phyloP scores from a whole-genome alignment of 2,888 invertebrate genomes.

The Eristalis arbustorum region DNA sequence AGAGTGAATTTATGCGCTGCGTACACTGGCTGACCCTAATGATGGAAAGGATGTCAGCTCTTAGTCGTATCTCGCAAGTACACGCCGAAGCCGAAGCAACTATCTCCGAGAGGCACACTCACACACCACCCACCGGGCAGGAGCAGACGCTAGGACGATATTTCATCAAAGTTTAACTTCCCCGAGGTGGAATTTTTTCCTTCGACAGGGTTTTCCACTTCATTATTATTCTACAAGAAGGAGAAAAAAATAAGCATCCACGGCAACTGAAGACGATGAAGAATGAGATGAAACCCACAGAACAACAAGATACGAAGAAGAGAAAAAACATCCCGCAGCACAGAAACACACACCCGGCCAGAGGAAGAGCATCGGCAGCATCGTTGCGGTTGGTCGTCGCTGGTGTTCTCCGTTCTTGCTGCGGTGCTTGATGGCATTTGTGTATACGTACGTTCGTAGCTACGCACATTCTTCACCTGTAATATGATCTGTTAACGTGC shows the following conservation, averaged over 20 bases:
- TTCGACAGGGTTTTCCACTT: constrained; percentile 46
- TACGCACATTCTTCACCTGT: not conserved
- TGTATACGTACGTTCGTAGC: not conserved
- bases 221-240: constrained; percentile 40
- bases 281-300: not conserved
- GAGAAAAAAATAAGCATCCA: not conserved
- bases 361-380: not conserved
- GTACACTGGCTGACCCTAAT: constrained; percentile 47
- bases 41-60: constrained; percentile 57
- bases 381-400: not conserved
- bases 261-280: not conserved
- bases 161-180: constrained; percentile 48
- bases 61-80: constrained; percentile 31
- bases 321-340: not conserved
- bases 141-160: constrained; percentile 30
- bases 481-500: not conserved
- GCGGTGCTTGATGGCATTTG: not conserved
- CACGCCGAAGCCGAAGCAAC: not conserved
- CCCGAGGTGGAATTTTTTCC: not conserved
- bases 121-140: not conserved
- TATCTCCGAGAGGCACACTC: not conserved
- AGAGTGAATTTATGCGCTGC: not conserved
- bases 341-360: not conserved
- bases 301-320: not conserved
- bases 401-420: not conserved